Base-by-base conservation (phyloP, 2,797 vertebrate genomes). In the Taeniopygia guttata region DNA sequence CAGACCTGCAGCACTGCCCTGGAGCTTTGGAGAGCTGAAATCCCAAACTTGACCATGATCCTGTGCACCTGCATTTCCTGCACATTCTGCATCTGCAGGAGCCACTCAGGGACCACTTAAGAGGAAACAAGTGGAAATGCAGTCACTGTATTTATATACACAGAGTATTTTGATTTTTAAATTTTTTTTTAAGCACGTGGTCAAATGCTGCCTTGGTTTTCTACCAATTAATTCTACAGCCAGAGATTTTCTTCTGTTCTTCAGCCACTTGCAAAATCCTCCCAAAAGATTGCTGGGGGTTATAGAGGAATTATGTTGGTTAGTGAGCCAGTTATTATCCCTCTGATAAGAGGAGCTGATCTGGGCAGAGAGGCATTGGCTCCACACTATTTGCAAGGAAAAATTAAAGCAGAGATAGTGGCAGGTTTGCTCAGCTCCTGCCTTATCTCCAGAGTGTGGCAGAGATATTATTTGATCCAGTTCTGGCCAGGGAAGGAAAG, bases 281-380 rank as follows among this genome's bases (percentile, higher is more conserved):
- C 87, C 75, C 25, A 15, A 25, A 94, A 89, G 89, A 92, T 27
- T 59, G 90, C 95, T 78, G 69, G 76, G 90, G 84, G 94, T 90
- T 89, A 76, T 16, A n/a, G 6, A 59, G 87, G 89, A 93, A 96
- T 96, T 93, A 96, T 68, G 59, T 42, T 74, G 90, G 91, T 95
- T 92, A 91, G 93, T 45, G 90, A 96, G 93, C 68, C 82, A 66
- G 87, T 91, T 95, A 80, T 95, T 95, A 96, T 95, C 94, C 93
- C 49, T 38, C 30, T 11, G 94, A 94, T 96, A 96, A 95, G 91
- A 84, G 84, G 9, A 58, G 82, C 89, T 90, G 87, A 93, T 94
- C 92, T 14, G 11, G 67, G 74, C 4, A 0, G 52, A 92, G 79
- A 87, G 25, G 51, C 52, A 29, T 6, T 20, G 62, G 74, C 87